Conservation (phyloP, 2,797 vertebrate species). For the Premnoplex brunnescens region DNA sequence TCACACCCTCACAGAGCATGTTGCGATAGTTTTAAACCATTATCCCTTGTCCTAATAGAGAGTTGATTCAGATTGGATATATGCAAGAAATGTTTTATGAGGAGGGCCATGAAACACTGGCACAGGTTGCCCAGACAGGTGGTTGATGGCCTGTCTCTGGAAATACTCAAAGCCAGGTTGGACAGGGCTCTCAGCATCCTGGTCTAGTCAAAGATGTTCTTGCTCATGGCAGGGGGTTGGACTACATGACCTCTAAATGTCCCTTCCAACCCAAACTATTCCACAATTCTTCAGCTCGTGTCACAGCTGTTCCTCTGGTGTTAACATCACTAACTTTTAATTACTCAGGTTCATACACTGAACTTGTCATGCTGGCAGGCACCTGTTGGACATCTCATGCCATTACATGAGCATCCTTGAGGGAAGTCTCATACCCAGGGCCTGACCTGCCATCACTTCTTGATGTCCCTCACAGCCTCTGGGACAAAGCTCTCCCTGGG, state of each 20-base stretch:
- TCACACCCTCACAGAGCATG: background rate
- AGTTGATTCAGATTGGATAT: background rate
- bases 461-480: background rate
- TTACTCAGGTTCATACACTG: background rate
- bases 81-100: background rate
- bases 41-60: background rate
- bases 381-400: background rate
- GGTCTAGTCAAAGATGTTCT: background rate
- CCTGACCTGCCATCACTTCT: background rate
- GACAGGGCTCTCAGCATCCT: background rate
- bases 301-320: background rate
- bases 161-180: background rate
- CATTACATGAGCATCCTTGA: background rate
- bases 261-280: background rate
- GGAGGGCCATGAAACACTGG: background rate
- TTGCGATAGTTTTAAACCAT: fast-evolving
- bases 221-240: background rate
- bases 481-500: background rate
- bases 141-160: background rate
- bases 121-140: background rate
- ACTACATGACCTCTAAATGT: background rate
- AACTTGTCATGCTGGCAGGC: background rate
- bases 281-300: background rate
- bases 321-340: background rate
- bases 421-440: background rate